Percentiles rank a stretch among this genome's conserved stretches.
Conservation (phyloP, 2,888 invertebrate species). For the Mellilla xanthometata region DNA sequence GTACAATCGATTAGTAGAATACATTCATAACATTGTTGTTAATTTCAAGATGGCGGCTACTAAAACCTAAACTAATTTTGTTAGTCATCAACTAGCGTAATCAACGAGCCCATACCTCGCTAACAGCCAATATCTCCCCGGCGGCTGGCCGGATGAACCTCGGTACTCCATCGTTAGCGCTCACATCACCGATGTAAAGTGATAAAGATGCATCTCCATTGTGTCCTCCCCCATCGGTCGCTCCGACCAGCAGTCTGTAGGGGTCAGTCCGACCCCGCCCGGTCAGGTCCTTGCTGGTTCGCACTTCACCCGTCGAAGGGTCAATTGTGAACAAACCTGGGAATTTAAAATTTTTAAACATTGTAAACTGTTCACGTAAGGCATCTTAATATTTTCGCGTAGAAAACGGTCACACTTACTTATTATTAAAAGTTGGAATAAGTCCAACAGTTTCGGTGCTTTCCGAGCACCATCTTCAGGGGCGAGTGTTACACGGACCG, state of each 20-base stretch:
- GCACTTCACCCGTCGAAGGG: conserved; percentile 85
- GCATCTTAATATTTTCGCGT: too few species aligned
- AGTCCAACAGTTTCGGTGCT: too few species aligned
- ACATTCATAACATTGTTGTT: too few species aligned
- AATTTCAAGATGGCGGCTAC: too few species aligned
- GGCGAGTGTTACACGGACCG: too few species aligned
- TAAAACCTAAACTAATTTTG: too few species aligned
- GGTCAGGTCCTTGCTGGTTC: conserved; percentile 85
- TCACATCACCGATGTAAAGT: conserved; percentile 90
- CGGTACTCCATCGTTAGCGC: conserved; percentile 91
- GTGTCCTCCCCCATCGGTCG: conserved; percentile 87
- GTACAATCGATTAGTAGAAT: too few species aligned
- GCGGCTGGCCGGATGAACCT: conserved; percentile 86
- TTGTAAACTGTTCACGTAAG: too few species aligned
- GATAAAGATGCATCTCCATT: conserved; percentile 84
- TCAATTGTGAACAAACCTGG: conserved; percentile 87
- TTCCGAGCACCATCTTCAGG: too few species aligned
- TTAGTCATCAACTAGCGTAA: too few species aligned
- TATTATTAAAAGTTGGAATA: too few species aligned
- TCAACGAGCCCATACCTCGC: conserved; percentile 79
- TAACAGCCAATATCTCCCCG: conserved; percentile 86
- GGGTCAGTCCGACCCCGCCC: conserved; percentile 90
- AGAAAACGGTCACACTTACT: too few species aligned
- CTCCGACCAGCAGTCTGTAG: conserved; percentile 86
- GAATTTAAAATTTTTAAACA: conserved; percentile 21